phyloP scores from a whole-genome alignment of 1,140 invertebrate genomes.

The Drosophila bocki region DNA sequence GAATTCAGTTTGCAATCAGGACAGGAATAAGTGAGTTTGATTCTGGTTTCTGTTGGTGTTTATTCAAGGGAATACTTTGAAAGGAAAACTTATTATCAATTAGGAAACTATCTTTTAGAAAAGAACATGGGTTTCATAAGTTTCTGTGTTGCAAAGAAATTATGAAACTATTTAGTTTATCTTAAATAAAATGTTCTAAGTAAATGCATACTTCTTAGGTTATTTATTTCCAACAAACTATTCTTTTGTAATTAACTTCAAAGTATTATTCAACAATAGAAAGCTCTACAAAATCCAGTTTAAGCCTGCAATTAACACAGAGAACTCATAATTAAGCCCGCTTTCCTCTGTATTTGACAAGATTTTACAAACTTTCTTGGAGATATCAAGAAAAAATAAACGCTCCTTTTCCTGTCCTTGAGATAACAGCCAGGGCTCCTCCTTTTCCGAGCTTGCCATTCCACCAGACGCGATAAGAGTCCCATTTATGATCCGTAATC shows the following conservation, averaged over 20 bases:
- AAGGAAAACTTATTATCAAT: neutral
- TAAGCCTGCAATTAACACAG: slow-evolving; percentile 1
- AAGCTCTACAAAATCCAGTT: neutral
- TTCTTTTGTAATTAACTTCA: neutral
- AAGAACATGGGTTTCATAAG: neutral
- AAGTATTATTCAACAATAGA: neutral
- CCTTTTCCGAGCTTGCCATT: slow-evolving; percentile 15
- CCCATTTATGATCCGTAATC: slow-evolving; percentile 85
- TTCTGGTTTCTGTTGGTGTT: neutral
- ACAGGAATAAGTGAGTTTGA: slow-evolving; percentile 1
- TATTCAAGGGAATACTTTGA: neutral
- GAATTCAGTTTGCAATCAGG: slow-evolving; percentile 19
- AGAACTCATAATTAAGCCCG: neutral
- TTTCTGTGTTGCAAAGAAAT: neutral
- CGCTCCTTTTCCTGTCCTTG: neutral
- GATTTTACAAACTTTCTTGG: neutral
- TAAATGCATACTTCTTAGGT: neutral
- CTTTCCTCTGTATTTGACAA: slow-evolving; percentile 1
- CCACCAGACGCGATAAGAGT: slow-evolving; percentile 73
- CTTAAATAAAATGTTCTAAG: neutral
- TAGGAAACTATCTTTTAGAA: neutral
- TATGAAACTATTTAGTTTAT: too few species aligned
- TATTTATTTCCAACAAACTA: neutral
- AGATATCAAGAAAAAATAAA: slow-evolving; percentile 3
- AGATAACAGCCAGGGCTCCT: slow-evolving; percentile 4